A percentile compares a stretch with the other conserved stretches of the same genome.
phyloP scores from a whole-genome alignment of 2,888 invertebrate genomes.

The Hypolimnas misippus region DNA sequence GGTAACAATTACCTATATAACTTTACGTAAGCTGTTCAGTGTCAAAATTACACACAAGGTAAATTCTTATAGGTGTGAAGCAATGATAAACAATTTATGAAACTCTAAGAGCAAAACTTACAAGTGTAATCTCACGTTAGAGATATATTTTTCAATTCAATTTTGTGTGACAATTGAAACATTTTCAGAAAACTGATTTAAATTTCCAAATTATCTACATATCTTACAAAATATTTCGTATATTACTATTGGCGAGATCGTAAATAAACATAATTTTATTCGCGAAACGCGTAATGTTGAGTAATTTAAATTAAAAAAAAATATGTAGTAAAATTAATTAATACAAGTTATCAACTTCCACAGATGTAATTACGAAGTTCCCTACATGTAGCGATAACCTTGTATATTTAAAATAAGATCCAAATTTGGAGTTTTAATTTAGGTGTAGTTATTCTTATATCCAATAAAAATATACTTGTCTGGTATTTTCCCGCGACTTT shows the following conservation, averaged over 20 bases:
- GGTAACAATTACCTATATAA: no score
- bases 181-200: no score
- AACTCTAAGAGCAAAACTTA: no score
- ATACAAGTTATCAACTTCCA: constrained; percentile 6
- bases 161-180: no score
- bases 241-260: background rate
- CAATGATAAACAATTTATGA: no score
- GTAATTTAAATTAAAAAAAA: background rate
- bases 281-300: background rate
- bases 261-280: background rate
- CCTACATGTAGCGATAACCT: background rate
- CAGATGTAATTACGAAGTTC: constrained; percentile 3
- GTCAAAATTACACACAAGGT: no score
- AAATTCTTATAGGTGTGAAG: no score
- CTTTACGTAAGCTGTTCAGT: no score
- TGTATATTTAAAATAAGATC: background rate
- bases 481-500: background rate
- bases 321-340: background rate
- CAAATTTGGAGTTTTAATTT: constrained; percentile 5
- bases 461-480: background rate
- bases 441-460: background rate
- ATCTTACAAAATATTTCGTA: no score
- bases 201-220: no score
- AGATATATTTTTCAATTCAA: no score
- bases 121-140: no score